Evolutionary conservation across 1,140 invertebrate genomes (phyloP), one percentile per base, ranked within the genome.

Genomic region (Coelopa frigida): DNA sequence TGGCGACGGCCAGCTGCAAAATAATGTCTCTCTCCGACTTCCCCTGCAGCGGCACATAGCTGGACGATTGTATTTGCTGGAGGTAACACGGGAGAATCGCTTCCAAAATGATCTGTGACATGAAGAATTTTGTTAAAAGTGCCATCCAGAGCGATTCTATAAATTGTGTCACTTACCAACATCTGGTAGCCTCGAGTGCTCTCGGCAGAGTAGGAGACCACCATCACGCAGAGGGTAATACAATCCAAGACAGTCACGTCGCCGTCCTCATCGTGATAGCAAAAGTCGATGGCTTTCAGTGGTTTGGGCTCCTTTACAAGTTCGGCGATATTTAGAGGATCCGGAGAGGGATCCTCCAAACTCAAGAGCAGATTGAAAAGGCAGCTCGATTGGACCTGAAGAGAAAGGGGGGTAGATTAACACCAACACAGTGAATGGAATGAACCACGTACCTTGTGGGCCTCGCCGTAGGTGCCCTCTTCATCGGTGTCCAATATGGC

Each of bases 161-260:
- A 23, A 32, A 14, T 14, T 11, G 2, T 18, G 15, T 24, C 29
- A 69, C 74, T 76, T 70, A 88, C 87, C 66, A 99, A 75, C 95
- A 99, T 99, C 73, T 99, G 96, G 70, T 94, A 91, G 27, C 92
- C 92, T 52, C 97, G 75, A 38, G 88, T 81, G 35, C 94, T 94
- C 72, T 98, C 94, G 12, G 94, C 87, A 1, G 94, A 88, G 73
- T 98, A 99, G 2, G 94, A 93, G 12, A 98, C 89, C 1, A 99
- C 94, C 79, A 97, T 97, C 0, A 98, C 94, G 65, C 91, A 96
- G 17, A 94, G 76, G 5, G 90, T 92, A 55, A 96, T 93, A 54
- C 89, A 94, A 68, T 97, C 93, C 22, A 96, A 70, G 2, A 97
- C 87, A 7, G 86, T 89, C 17, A 96, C 89, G 75, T 93, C 89